A percentile compares a stretch with the other conserved stretches of the same genome.
phyloP scores from a whole-genome alignment of 2,113 vertebrate species.

The Saguinus imperator region DNA sequence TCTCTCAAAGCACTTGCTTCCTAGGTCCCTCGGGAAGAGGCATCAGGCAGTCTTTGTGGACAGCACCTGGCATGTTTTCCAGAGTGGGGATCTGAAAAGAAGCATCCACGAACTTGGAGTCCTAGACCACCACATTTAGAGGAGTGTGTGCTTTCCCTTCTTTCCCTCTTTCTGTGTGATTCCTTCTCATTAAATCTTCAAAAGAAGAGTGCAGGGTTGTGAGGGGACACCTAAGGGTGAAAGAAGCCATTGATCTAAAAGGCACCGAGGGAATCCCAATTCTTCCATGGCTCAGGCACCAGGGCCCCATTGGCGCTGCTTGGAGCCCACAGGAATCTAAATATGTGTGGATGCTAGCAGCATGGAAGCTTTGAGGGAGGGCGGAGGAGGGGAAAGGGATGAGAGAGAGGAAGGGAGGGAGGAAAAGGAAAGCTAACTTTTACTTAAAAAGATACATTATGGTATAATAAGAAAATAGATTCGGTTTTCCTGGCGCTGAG shows the following conservation, averaged over 20 bases:
- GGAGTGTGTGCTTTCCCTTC: not conserved
- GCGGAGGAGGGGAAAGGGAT: not conserved
- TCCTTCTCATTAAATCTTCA: not conserved
- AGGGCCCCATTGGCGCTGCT: not conserved
- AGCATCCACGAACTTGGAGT: not conserved
- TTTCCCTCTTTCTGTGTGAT: not conserved
- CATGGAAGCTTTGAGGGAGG: not conserved
- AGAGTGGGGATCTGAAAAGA: not conserved
- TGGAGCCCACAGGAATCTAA: not conserved
- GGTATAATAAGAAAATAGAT: not conserved
- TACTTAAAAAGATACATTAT: not conserved
- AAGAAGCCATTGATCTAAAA: not conserved
- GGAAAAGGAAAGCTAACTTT: not conserved
- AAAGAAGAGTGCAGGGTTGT: not conserved
- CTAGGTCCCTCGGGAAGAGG: no score
- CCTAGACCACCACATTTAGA: not conserved
- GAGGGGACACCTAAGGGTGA: no score
- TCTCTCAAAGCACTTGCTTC: not conserved
- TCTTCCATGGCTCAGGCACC: not conserved
- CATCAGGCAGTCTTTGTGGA: not conserved
- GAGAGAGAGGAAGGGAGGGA: no score
- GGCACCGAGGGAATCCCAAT: not conserved
- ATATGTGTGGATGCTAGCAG: no score
- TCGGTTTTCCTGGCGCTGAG: not conserved
- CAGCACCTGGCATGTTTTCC: not conserved